Conservation (phyloP, 2,888 invertebrate species). For the Maniola hyperantus region DNA sequence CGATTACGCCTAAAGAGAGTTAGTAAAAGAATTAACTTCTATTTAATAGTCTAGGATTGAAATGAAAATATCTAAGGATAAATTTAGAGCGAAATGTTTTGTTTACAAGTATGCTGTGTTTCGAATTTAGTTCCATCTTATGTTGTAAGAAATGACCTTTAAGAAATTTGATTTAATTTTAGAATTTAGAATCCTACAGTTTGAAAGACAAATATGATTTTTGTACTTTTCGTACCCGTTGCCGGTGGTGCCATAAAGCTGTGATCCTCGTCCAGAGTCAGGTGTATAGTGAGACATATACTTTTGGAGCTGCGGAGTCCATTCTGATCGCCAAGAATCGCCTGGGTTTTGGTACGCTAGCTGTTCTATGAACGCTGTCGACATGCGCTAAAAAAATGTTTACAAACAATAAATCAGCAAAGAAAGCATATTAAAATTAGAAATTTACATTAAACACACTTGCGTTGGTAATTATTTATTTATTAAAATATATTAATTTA, state of each 20-base stretch:
- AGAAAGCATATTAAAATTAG: background rate
- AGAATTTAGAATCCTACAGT: background rate
- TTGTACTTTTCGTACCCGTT: slow-evolving; percentile 59
- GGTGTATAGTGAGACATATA: slow-evolving; percentile 80
- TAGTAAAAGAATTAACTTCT: too few relatives aligned
- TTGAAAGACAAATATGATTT: background rate
- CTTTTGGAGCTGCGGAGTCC: slow-evolving; percentile 79
- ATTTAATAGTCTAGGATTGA: too few relatives aligned
- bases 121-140: too few relatives aligned
- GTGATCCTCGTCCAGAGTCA: slow-evolving; percentile 78
- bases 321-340: slow-evolving; percentile 80
- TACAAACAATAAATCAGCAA: background rate
- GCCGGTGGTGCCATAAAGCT: slow-evolving; percentile 70
- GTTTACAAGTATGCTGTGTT: too few relatives aligned
- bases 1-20: too few relatives aligned
- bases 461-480: too few relatives aligned
- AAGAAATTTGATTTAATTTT: too few relatives aligned
- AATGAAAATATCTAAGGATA: too few relatives aligned
- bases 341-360: slow-evolving; percentile 77
- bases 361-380: slow-evolving; percentile 78
- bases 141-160: too few relatives aligned
- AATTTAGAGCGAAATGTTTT: too few relatives aligned
- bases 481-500: too few relatives aligned
- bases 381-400: slow-evolving; percentile 66
- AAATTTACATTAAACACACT: too few relatives aligned